Percentiles rank a stretch among this genome's conserved stretches.
These are phyloP conservation scores for Copsychus sechellarum DNA, from an alignment of 2,113 vertebrate species.

Conservation along the genomic window DNA sequence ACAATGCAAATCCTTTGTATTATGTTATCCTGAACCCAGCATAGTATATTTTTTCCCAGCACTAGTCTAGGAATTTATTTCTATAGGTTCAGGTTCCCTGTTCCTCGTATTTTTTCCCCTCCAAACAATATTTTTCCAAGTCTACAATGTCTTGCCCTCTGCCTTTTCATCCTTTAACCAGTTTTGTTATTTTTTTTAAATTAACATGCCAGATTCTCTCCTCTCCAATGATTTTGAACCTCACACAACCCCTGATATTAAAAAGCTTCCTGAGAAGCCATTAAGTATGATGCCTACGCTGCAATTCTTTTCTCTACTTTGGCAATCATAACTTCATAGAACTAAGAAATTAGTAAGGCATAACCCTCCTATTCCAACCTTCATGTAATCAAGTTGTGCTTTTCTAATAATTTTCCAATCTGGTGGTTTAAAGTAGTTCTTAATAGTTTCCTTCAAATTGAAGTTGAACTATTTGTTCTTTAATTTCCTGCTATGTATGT, in stretches of 20 bases:
- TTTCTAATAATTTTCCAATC: constrained; percentile 5
- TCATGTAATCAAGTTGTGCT: constrained; percentile 28
- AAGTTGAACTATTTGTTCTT: neutral
- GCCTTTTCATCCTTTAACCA: constrained; percentile 32
- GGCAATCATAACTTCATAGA: neutral
- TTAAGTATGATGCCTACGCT: neutral
- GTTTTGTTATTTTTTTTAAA: neutral
- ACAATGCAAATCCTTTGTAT: neutral
- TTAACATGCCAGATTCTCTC: constrained; percentile 22
- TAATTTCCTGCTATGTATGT: constrained; percentile 3
- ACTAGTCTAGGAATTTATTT: neutral
- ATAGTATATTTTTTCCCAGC: neutral
- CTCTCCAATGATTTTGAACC: constrained; percentile 29
- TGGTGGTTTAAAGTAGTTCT: constrained; percentile 18
- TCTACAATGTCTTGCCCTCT: neutral
- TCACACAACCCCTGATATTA: constrained; percentile 23
- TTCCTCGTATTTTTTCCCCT: neutral
- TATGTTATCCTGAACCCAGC: neutral
- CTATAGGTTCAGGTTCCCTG: neutral
- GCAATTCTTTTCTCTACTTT: neutral
- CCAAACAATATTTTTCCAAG: neutral
- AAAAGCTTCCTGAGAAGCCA: constrained; percentile 10
- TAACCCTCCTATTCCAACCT: neutral
- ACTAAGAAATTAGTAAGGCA: constrained; percentile 1
- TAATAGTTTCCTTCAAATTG: constrained; percentile 6